These are phyloP conservation scores for Drosophila neonasuta DNA, from an alignment of 2,888 invertebrate genomes.

Conservation along the genomic window DNA sequence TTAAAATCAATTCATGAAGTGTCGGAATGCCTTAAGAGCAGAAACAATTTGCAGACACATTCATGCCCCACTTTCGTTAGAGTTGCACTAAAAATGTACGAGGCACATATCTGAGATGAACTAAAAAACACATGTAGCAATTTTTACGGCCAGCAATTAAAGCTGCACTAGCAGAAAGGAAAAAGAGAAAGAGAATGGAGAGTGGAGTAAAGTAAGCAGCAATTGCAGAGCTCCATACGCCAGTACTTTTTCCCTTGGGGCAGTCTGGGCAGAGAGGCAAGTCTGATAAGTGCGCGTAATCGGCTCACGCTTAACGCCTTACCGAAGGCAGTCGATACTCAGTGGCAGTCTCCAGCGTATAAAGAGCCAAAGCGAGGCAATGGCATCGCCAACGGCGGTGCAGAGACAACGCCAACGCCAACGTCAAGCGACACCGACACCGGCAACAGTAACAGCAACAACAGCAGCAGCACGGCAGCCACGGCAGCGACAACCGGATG, in stretches of 20 bases:
- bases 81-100: constrained; percentile 11
- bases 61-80: constrained; percentile 38
- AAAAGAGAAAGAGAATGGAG: too few species aligned
- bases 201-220: constrained; percentile 38
- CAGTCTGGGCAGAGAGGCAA: constrained; percentile 21
- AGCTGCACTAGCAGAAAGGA: constrained; percentile 32
- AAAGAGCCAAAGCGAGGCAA: too few species aligned
- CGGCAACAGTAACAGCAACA: constrained; percentile 15
- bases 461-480: constrained; percentile 15
- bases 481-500: constrained; percentile 39
- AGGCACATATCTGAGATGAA: constrained; percentile 26
- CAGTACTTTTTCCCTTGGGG: too few species aligned
- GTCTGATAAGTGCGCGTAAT: constrained; percentile 71
- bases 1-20: constrained; percentile 9
- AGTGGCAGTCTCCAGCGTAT: background rate
- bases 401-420: constrained; percentile 7
- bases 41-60: constrained; percentile 14
- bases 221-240: constrained; percentile 27
- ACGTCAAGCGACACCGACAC: background rate
- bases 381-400: background rate
- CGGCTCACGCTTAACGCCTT: constrained; percentile 74
- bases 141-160: constrained; percentile 72
- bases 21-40: constrained; percentile 11
- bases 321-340: constrained; percentile 8
- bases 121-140: constrained; percentile 40